Evolutionary conservation across 2,113 vertebrate genomes (phyloP).

Genomic region (Axis porcinus): DNA sequence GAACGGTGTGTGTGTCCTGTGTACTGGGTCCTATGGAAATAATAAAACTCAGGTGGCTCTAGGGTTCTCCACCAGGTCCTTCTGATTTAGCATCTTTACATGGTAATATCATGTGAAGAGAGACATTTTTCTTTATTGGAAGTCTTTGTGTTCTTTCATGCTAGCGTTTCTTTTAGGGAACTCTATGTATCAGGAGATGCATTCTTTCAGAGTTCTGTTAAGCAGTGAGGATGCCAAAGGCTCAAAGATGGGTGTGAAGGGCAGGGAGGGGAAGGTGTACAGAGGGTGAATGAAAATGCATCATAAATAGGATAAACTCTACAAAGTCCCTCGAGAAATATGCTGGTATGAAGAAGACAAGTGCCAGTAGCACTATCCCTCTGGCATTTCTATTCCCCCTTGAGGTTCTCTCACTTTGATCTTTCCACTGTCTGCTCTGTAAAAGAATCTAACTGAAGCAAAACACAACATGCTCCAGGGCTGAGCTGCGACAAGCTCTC

Average conservation of each 20-base stretch:
- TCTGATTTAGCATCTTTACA: neutral
- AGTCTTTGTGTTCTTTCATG: neutral
- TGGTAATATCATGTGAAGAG: neutral
- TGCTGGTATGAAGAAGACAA: neutral
- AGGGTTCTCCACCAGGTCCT: neutral
- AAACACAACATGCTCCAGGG: neutral
- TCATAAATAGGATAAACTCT: neutral
- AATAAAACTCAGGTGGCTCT: neutral
- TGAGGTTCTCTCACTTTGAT: slow-evolving; percentile 34
- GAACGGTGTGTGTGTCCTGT: neutral
- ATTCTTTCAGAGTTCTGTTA: neutral
- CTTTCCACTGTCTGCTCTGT: neutral
- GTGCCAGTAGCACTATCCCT: neutral
- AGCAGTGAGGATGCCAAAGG: neutral
- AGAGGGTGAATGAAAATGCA: neutral
- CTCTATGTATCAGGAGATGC: neutral
- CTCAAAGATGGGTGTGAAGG: neutral
- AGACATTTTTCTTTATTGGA: neutral
- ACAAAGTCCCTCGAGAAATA: neutral
- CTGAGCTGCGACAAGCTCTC: neutral
- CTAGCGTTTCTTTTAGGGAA: neutral
- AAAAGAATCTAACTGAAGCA: neutral
- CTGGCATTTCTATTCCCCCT: slow-evolving; percentile 31
- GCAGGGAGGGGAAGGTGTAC: neutral
- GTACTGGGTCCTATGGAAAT: neutral